Conservation (phyloP, 2,797 vertebrate species). For the Microcaecilia unicolor region DNA sequence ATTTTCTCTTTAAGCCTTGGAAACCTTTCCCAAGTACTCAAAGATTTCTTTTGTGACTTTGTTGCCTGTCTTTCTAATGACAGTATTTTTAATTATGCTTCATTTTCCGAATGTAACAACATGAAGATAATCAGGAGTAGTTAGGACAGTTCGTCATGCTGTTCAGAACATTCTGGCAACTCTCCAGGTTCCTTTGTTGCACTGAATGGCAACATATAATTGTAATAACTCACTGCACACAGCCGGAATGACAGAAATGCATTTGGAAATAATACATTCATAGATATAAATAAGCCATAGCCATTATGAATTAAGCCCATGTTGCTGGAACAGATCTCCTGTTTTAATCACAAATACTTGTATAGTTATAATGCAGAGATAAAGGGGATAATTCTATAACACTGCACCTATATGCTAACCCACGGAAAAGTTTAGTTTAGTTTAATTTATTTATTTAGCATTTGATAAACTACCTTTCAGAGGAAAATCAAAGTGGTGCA, state of each 20-base stretch:
- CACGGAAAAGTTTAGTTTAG: too few species aligned
- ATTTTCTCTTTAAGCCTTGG: conserved; percentile 1
- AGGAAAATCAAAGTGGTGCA: too few species aligned
- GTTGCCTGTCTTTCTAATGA: conserved; percentile 12
- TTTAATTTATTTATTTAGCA: too few species aligned
- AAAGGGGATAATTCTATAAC: too few species aligned
- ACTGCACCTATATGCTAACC: too few species aligned
- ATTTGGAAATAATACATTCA: conserved; percentile 6
- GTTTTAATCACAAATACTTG: conserved; percentile 30
- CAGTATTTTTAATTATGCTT: conserved; percentile 12
- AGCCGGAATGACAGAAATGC: conserved; percentile 17
- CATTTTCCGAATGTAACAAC: conserved; percentile 12
- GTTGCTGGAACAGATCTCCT: conserved; percentile 9
- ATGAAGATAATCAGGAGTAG: conserved; percentile 4
- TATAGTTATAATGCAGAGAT: too few species aligned
- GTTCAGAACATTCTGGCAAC: conserved; percentile 17
- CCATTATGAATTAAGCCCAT: conserved; percentile 17
- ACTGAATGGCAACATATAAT: conserved; percentile 15
- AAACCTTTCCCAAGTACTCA: background rate
- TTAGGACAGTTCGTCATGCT: conserved; percentile 7
- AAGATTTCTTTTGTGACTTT: background rate
- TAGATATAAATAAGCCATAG: conserved; percentile 21
- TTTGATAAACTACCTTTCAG: too few species aligned
- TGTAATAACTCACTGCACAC: conserved; percentile 18
- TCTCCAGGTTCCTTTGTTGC: conserved; percentile 14